phyloP scores from a whole-genome alignment of 2,797 vertebrate species.

The Todus mexicanus region DNA sequence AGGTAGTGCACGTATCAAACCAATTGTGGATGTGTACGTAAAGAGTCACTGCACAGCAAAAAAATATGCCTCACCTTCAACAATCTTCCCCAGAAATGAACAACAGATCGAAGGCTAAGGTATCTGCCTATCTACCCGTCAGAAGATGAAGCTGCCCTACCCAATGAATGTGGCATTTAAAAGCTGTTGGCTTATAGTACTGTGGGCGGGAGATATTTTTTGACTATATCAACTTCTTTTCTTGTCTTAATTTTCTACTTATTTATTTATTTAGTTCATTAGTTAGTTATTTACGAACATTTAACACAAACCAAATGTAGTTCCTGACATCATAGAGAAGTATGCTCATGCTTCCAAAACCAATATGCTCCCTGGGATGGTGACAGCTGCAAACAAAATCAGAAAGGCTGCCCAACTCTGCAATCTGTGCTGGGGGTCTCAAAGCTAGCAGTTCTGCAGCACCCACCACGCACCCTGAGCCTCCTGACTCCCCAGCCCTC shows the following conservation, averaged over 20 bases:
- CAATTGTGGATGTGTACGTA: not conserved
- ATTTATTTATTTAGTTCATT: not conserved
- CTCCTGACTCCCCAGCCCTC: not conserved
- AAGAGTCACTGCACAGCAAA: not conserved
- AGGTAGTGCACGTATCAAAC: not conserved
- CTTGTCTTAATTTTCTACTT: not conserved
- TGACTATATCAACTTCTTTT: not conserved
- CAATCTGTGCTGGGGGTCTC: not conserved
- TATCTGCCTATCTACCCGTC: not conserved
- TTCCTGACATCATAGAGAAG: too few species aligned
- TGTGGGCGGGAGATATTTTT: not conserved
- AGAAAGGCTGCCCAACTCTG: not conserved
- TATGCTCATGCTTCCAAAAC: not conserved
- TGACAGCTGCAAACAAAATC: not conserved
- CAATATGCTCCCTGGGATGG: not conserved
- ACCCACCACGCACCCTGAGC: not conserved
- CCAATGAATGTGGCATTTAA: not conserved
- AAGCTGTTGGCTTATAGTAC: not conserved
- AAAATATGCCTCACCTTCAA: not conserved
- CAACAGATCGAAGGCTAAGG: not conserved
- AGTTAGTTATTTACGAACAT: too few species aligned
- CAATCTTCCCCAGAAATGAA: not conserved
- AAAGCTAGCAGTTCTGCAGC: not conserved
- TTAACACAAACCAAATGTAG: not conserved
- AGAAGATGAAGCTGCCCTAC: not conserved